Conservation (phyloP, 2,888 invertebrate genomes). For the Blomia tropicalis region DNA sequence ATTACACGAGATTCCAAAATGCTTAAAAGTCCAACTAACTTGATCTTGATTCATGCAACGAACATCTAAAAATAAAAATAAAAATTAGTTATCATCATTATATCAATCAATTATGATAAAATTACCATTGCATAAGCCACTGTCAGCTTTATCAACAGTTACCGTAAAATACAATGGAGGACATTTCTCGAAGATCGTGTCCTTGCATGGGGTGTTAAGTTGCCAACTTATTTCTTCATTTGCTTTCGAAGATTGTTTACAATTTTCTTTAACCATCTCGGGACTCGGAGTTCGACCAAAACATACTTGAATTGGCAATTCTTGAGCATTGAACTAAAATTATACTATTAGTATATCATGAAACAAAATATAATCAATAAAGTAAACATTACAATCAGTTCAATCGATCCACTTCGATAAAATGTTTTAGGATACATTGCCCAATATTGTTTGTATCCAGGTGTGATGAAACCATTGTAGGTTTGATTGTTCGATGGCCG, state of each 20-base stretch:
- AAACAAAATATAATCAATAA: neutral
- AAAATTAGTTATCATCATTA: neutral
- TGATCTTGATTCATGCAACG: constrained; percentile 19
- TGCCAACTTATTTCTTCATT: constrained; percentile 16
- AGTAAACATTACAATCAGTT: constrained; percentile 24
- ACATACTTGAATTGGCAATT: constrained; percentile 26
- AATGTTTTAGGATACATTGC: constrained; percentile 30
- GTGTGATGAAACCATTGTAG: constrained; percentile 25
- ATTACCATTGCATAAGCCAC: constrained; percentile 19
- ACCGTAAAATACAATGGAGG: constrained; percentile 23
- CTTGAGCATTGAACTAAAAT: constrained; percentile 26
- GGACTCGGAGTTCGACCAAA: constrained; percentile 19
- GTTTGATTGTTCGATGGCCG: constrained; percentile 15
- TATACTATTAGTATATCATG: neutral
- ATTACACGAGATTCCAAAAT: constrained; percentile 23
- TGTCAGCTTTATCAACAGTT: neutral
- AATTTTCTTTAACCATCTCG: constrained; percentile 6
- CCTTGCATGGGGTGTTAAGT: constrained; percentile 20
- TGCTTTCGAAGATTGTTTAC: constrained; percentile 6
- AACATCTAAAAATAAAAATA: constrained; percentile 13
- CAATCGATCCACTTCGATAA: constrained; percentile 25
- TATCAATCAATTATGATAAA: neutral
- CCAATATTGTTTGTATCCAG: constrained; percentile 28
- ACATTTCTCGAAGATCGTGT: constrained; percentile 18
- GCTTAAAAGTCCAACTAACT: constrained; percentile 20